Evolutionary conservation across 2,113 vertebrate genomes (phyloP), one percentile per base, ranked within the genome.

Genomic region (Clarias batrachus): DNA sequence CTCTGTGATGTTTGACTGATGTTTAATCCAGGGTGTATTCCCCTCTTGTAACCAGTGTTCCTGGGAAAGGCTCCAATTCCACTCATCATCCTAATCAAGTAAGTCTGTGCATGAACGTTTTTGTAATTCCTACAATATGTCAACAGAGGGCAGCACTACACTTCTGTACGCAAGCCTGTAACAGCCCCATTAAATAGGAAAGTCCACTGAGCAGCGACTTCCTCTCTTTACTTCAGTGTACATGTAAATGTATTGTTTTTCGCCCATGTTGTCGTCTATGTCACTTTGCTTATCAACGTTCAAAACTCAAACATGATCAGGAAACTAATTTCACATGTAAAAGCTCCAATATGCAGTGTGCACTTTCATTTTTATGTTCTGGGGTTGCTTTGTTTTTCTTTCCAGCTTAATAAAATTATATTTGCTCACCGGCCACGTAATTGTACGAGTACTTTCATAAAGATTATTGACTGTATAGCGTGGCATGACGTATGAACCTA

Each of bases 91-190:
- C 37, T 25, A 66, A 66, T 13, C 2, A 66, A 14, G n/a, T 27
- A 12, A 66, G 25, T 2, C 23, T n/a, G 21, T 48, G 21, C 19
- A 74, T 41, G 10, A 23, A 25, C 63, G 21, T 52, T 62, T 25
- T 8, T 79, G 87, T 30, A 63, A 71, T 17, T n/a, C 73, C 21
- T 65, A 3, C 6, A 85, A 11, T 11, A 78, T 8, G 62, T 11
- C 86, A 83, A 27, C 59, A 83, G 86, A 83, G 86, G 86, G 86
- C 60, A 83, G 81, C 59, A 60, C 21, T 10, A n/a, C 66, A 37
- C 59, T 82, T 21, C 25, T 27, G 3, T 0, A 80, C 8, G 60
- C 60, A 2, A 6, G 41, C 12, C 21, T 52, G 73, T 14, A 52
- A 52, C 37, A 12, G 21, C 37, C 12, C 54, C 25, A 71, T 33